A percentile compares a stretch with the other conserved stretches of the same genome.
Conservation (phyloP, 2,888 invertebrate species). For the Caenorhabditis sp. region DNA sequence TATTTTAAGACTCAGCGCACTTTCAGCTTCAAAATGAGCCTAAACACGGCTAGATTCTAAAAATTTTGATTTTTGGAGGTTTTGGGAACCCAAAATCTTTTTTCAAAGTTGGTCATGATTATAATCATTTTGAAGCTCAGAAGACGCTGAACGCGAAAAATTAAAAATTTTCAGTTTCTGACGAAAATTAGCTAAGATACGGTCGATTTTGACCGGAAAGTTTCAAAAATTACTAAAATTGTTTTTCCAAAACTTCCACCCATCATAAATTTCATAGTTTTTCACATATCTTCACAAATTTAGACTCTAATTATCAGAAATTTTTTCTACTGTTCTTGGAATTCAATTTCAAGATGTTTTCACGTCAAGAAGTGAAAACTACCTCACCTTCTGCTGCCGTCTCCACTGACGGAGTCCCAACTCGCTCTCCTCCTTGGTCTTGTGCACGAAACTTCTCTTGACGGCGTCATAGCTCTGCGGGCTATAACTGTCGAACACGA, state of each 20-base stretch:
- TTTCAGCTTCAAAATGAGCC: not conserved
- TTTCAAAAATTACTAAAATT: too few species aligned
- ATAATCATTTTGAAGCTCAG: slow-evolving; percentile 1
- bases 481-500: slow-evolving; percentile 27
- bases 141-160: not conserved
- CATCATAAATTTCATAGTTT: too few species aligned
- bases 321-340: not conserved
- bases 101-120: too few species aligned
- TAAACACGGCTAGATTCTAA: not conserved
- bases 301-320: not conserved
- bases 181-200: too few species aligned
- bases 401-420: not conserved
- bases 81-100: too few species aligned
- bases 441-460: not conserved
- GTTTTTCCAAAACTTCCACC: too few species aligned
- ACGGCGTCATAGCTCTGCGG: slow-evolving; percentile 40
- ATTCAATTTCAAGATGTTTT: not conserved
- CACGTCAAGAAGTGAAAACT: not conserved
- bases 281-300: not conserved
- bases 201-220: too few species aligned
- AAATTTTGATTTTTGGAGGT: too few species aligned
- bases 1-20: not conserved
- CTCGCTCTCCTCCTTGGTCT: not conserved
- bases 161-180: too few species aligned
- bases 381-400: not conserved